These are phyloP conservation scores for Sycophaga agraensis DNA, from an alignment of 1,140 invertebrate genomes.

Conservation along the genomic window DNA sequence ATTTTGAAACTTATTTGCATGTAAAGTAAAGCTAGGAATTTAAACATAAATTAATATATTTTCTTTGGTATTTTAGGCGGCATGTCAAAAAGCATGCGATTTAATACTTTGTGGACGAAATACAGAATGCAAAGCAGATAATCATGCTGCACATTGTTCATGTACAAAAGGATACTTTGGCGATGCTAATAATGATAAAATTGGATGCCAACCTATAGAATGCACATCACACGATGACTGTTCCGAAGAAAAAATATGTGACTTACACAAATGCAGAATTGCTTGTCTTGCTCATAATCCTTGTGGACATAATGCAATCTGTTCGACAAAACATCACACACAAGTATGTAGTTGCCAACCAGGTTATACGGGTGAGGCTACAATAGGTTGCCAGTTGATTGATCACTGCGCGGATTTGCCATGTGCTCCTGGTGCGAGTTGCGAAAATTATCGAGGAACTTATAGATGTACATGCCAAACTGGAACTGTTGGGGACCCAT, in stretches of 20 bases:
- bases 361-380: conserved; percentile 78
- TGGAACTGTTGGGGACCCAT: conserved; percentile 80
- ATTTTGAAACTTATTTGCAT: too few species aligned
- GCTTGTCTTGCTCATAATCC: conserved; percentile 78
- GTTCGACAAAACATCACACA: conserved; percentile 75
- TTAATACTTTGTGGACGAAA: conserved; percentile 77
- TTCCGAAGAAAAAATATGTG: conserved; percentile 78
- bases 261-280: conserved; percentile 78
- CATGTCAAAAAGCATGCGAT: conserved; percentile 72
- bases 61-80: conserved; percentile 49
- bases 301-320: conserved; percentile 81
- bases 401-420: conserved; percentile 75
- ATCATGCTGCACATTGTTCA: conserved; percentile 72
- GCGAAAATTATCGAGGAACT: conserved; percentile 78
- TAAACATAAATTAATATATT: neutral
- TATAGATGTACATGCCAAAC: conserved; percentile 78
- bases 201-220: conserved; percentile 77
- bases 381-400: conserved; percentile 69
- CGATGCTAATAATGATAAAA: conserved; percentile 70
- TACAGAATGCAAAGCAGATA: conserved; percentile 70
- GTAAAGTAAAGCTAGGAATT: too few species aligned
- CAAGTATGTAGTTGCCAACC: conserved; percentile 79
- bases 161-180: conserved; percentile 79
- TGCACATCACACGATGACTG: conserved; percentile 73
- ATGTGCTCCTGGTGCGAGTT: conserved; percentile 80